Conservation (phyloP, 2,113 vertebrate genomes). For the Isurus oxyrinchus region DNA sequence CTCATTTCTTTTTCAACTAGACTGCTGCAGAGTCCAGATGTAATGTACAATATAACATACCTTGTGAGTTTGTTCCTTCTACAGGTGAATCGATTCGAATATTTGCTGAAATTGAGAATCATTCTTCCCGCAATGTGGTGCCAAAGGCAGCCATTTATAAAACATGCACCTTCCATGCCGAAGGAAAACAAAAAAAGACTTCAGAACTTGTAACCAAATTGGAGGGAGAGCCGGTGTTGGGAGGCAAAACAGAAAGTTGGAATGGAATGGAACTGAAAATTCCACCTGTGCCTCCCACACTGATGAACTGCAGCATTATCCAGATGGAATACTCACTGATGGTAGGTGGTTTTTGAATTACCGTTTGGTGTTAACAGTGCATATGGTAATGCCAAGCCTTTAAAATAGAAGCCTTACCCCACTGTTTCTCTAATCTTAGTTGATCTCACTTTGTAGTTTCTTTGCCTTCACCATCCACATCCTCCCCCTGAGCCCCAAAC, state of each 20-base stretch:
- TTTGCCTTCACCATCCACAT: not conserved
- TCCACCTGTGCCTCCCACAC: slow-evolving; percentile 88
- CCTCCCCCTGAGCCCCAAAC: not conserved
- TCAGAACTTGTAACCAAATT: slow-evolving; percentile 88
- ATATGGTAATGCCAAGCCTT: not conserved
- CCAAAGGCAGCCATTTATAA: slow-evolving; percentile 98
- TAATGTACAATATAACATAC: not conserved
- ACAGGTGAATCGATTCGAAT: slow-evolving; percentile 97
- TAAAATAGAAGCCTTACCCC: not conserved
- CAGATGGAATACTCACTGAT: slow-evolving; percentile 94
- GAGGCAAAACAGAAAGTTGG: slow-evolving; percentile 95
- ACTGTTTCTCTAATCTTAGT: not conserved
- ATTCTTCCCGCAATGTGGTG: slow-evolving; percentile 93
- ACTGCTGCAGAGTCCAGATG: not conserved
- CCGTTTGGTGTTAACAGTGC: not conserved
- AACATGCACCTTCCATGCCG: slow-evolving; percentile 96
- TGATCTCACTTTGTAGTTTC: not conserved
- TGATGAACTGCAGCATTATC: slow-evolving; percentile 95
- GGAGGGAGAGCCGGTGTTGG: slow-evolving; percentile 85
- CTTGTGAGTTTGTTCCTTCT: not conserved
- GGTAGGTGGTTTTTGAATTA: slow-evolving; percentile 54
- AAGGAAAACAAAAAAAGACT: slow-evolving; percentile 97
- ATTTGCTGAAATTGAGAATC: slow-evolving; percentile 96
- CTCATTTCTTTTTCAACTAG: not conserved
- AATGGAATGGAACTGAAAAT: slow-evolving; percentile 92